Conservation (phyloP, 2,888 invertebrate genomes). For the Stegana nigrithorax region DNA sequence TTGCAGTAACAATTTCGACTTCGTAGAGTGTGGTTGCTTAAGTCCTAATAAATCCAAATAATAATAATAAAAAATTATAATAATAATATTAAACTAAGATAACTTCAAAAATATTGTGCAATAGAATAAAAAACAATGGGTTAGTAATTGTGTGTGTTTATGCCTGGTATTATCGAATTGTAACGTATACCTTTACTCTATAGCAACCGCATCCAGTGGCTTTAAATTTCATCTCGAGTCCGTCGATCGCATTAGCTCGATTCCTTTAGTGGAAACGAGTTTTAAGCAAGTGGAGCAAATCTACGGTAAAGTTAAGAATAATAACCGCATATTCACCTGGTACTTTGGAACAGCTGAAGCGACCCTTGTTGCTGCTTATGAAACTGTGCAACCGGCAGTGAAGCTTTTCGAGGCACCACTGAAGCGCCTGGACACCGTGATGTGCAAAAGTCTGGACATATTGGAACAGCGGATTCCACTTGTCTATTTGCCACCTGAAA, state of each 20-base stretch:
- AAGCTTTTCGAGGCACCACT: slow-evolving; percentile 80
- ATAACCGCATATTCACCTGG: slow-evolving; percentile 80
- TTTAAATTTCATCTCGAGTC: slow-evolving; percentile 74
- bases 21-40: not conserved
- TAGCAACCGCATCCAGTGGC: slow-evolving; percentile 52
- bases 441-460: slow-evolving; percentile 85
- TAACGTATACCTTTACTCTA: not conserved
- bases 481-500: slow-evolving; percentile 85
- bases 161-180: not conserved
- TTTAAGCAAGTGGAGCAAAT: slow-evolving; percentile 80
- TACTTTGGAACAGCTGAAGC: slow-evolving; percentile 81
- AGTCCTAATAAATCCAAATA: too few species aligned
- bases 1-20: too few species aligned
- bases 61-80: not conserved
- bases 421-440: slow-evolving; percentile 77
- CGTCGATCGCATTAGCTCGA: slow-evolving; percentile 79
- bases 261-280: slow-evolving; percentile 86
- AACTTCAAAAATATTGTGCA: too few species aligned
- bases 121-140: slow-evolving; percentile 37
- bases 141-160: slow-evolving; percentile 29
- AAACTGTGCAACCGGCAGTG: slow-evolving; percentile 80
- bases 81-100: too few species aligned
- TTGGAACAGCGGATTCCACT: slow-evolving; percentile 87
- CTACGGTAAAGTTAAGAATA: slow-evolving; percentile 82
- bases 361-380: slow-evolving; percentile 79